Evolutionary conservation across 2,888 invertebrate genomes (phyloP).

Genomic region (Baccha elongata): DNA sequence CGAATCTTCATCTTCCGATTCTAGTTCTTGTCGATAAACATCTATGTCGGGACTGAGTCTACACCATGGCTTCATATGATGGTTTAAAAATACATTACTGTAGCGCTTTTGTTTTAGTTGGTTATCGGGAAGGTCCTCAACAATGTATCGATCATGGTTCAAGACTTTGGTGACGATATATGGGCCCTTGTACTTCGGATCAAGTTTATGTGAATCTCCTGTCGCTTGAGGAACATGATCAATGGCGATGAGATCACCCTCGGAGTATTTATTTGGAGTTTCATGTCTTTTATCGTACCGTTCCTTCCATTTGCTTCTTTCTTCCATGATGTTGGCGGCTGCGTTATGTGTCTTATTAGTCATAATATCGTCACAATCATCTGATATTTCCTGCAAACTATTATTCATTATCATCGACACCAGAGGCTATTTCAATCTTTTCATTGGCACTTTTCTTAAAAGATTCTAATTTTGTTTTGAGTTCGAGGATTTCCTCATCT

Average conservation of each 20-base stretch:
- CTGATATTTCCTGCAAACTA: no score
- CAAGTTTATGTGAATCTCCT: slow-evolving; percentile 38
- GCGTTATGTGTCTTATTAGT: slow-evolving; percentile 3
- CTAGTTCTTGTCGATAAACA: background rate
- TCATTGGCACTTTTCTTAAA: no score
- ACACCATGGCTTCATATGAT: slow-evolving; percentile 48
- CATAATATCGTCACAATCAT: slow-evolving; percentile 7
- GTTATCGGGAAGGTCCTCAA: slow-evolving; percentile 42
- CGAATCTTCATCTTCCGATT: background rate
- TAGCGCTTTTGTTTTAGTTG: slow-evolving; percentile 29
- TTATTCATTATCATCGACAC: no score
- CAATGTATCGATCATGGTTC: slow-evolving; percentile 35
- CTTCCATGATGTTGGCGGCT: slow-evolving; percentile 20
- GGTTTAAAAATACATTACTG: slow-evolving; percentile 19
- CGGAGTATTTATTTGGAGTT: slow-evolving; percentile 1
- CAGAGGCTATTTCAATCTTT: no score
- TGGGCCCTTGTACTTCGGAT: slow-evolving; percentile 7
- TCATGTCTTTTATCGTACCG: slow-evolving; percentile 32
- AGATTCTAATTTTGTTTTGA: no score
- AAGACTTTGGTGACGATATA: slow-evolving; percentile 25
- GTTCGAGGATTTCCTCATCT: no score
- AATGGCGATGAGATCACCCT: slow-evolving; percentile 37
- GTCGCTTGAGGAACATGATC: slow-evolving; percentile 37
- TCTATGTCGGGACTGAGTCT: slow-evolving; percentile 27
- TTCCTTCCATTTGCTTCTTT: slow-evolving; percentile 24